Evolutionary conservation across 2,888 invertebrate genomes (phyloP).

Genomic region (Epiblema foenella): DNA sequence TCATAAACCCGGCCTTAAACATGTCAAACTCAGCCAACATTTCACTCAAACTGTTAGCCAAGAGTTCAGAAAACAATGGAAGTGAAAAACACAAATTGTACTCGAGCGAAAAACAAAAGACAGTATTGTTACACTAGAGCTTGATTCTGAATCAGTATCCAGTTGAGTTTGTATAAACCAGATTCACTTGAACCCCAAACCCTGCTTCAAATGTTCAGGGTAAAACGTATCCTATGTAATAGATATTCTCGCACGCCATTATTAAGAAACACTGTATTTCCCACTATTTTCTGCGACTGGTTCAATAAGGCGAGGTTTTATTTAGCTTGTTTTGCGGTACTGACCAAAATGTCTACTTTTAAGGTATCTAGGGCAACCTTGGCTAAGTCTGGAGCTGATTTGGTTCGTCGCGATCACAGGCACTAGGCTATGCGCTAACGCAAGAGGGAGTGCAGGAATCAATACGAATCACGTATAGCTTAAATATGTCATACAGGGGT

Average conservation of each 20-base stretch:
- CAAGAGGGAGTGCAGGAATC: too few species aligned
- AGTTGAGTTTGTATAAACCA: slow-evolving; percentile 16
- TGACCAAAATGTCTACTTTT: not conserved
- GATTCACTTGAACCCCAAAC: not conserved
- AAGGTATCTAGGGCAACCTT: not conserved
- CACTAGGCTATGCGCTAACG: too few species aligned
- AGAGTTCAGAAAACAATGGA: not conserved
- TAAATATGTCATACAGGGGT: too few species aligned
- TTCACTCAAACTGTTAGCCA: slow-evolving; percentile 1
- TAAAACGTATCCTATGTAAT: not conserved
- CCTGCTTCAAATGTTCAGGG: not conserved
- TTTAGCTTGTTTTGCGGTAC: not conserved
- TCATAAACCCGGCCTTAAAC: too few species aligned
- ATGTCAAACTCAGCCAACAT: not conserved
- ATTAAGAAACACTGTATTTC: slow-evolving; percentile 18
- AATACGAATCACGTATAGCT: too few species aligned
- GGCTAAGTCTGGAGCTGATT: not conserved
- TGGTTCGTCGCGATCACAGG: too few species aligned
- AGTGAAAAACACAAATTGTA: slow-evolving; percentile 7
- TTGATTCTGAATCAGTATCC: slow-evolving; percentile 3
- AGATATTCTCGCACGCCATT: slow-evolving; percentile 19
- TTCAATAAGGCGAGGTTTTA: slow-evolving; percentile 5
- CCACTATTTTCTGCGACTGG: slow-evolving; percentile 7
- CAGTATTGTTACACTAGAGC: slow-evolving; percentile 18
- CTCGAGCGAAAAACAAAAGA: slow-evolving; percentile 11